Percentiles rank a stretch among this genome's conserved stretches.
These are phyloP conservation scores for Cephalopholis sonnerati DNA, from an alignment of 2,113 vertebrate species.

Conservation along the genomic window DNA sequence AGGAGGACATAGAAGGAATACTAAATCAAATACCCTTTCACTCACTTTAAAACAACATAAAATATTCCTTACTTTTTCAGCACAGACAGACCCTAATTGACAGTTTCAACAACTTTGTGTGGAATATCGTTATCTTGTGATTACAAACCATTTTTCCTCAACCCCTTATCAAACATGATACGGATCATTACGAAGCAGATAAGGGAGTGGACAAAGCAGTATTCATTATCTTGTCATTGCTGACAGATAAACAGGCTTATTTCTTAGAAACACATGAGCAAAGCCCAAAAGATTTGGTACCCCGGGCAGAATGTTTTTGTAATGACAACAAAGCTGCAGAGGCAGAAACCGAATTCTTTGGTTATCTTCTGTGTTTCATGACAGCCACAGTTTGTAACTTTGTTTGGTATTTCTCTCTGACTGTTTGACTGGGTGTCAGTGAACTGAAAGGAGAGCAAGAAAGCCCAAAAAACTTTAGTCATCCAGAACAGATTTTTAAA, in stretches of 20 bases:
- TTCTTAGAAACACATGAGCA: conserved; percentile 68
- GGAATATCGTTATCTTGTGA: conserved; percentile 39
- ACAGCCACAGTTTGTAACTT: conserved; percentile 18
- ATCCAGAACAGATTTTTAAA: not conserved
- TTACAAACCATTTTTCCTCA: conserved; percentile 44
- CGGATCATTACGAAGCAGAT: conserved; percentile 72
- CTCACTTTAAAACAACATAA: conserved; percentile 23
- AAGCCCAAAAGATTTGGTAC: conserved; percentile 18
- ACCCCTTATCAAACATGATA: conserved; percentile 74
- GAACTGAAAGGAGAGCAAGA: not conserved
- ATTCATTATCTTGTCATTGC: conserved; percentile 80
- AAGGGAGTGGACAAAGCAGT: conserved; percentile 72
- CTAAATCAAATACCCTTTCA: not conserved
- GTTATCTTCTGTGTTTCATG: conserved; percentile 22
- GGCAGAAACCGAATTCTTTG: conserved; percentile 20
- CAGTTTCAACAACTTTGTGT: conserved; percentile 42
- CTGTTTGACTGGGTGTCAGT: not conserved
- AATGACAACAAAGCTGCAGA: conserved; percentile 16
- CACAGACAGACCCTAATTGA: conserved; percentile 24
- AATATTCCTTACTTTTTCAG: conserved; percentile 1
- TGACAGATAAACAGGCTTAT: conserved; percentile 80
- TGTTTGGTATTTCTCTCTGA: not conserved
- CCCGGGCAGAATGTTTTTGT: conserved; percentile 25
- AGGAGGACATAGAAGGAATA: not conserved
- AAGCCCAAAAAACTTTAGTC: not conserved